Percentiles rank a stretch among this genome's conserved stretches.
These are phyloP conservation scores for Eufriesea mexicana DNA, from an alignment of 1,140 invertebrate genomes.

Conservation along the genomic window DNA sequence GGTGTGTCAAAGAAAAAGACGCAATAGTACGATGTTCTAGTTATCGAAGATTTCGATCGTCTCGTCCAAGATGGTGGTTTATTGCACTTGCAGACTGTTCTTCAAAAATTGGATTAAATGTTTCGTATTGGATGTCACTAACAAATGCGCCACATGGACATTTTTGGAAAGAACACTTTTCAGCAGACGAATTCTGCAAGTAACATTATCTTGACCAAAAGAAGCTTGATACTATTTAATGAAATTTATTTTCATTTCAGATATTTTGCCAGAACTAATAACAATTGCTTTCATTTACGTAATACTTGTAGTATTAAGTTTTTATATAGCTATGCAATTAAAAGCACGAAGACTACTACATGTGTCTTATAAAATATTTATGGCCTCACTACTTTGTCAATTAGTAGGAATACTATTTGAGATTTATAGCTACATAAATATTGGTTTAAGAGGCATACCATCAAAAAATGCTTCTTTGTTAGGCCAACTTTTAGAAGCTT, in stretches of 20 bases:
- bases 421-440: constrained; percentile 58
- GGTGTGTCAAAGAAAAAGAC: constrained; percentile 59
- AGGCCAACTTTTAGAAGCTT: constrained; percentile 87
- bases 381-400: constrained; percentile 87
- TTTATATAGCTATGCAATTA: constrained; percentile 87
- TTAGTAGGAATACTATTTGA: constrained; percentile 81
- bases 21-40: constrained; percentile 62
- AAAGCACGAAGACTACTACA: constrained; percentile 91
- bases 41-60: constrained; percentile 70
- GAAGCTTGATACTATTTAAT: constrained; percentile 27
- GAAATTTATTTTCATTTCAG: constrained; percentile 81
- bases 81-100: constrained; percentile 74
- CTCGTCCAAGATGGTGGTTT: constrained; percentile 77
- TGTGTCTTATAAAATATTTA: constrained; percentile 93
- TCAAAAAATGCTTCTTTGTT: constrained; percentile 46
- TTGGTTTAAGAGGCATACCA: constrained; percentile 59
- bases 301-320: constrained; percentile 73
- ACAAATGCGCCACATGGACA: constrained; percentile 90
- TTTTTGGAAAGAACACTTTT: constrained; percentile 93
- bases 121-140: constrained; percentile 82
- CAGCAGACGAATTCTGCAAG: constrained; percentile 96
- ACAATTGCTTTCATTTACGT: constrained; percentile 85
- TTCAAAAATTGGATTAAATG: constrained; percentile 69
- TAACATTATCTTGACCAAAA: constrained; percentile 56
- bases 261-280: constrained; percentile 88